These are phyloP conservation scores for Neodon shergylaensis DNA, from an alignment of 2,113 vertebrate species.

Conservation along the genomic window DNA sequence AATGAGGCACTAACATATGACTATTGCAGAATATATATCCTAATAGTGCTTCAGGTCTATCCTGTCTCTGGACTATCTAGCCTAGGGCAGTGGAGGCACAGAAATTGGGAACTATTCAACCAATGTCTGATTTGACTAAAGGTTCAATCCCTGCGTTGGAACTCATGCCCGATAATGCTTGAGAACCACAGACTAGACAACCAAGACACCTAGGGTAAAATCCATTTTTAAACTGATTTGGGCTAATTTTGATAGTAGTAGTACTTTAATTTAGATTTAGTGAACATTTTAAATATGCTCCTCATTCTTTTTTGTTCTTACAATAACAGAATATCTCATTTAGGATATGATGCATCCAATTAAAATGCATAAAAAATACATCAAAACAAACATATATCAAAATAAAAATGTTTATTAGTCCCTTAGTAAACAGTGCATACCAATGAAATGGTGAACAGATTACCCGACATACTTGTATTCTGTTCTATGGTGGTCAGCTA, in stretches of 20 bases:
- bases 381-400: not conserved
- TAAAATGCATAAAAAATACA: not conserved
- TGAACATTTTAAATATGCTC: not conserved
- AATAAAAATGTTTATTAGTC: too few species aligned
- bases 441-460: too few species aligned
- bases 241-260: not conserved
- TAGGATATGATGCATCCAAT: not conserved
- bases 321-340: not conserved
- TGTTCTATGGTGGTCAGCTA: too few species aligned
- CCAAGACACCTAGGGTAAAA: not conserved
- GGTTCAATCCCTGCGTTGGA: not conserved
- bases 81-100: not conserved
- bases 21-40: not conserved
- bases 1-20: not conserved
- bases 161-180: not conserved
- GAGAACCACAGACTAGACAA: not conserved
- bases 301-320: not conserved
- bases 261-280: not conserved
- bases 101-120: not conserved
- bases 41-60: too few species aligned
- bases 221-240: not conserved
- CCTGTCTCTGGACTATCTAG: not conserved
- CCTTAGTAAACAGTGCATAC: too few species aligned
- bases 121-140: not conserved
- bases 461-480: too few species aligned